Evolutionary conservation across 1,140 invertebrate species (phyloP).

Genomic region (Arctopsyche grandis): DNA sequence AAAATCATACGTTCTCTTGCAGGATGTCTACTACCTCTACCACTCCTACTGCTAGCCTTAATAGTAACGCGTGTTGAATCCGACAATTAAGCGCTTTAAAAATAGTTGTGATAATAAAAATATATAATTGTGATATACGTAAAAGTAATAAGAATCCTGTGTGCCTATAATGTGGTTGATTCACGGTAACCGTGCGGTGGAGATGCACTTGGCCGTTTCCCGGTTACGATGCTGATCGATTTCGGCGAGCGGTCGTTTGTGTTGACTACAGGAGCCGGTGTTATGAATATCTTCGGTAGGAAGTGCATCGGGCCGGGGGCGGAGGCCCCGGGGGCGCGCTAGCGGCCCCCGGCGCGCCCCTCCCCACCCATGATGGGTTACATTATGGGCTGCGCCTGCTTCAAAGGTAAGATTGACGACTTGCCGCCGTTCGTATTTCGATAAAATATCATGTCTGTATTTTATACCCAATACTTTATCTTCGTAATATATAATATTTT

Average conservation of each 20-base stretch:
- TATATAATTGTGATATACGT: neutral
- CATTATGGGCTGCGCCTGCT: constrained; percentile 89
- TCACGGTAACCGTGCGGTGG: neutral
- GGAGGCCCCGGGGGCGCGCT: constrained; percentile 60
- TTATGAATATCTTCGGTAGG: constrained; percentile 56
- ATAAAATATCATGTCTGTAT: neutral
- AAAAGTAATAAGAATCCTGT: neutral
- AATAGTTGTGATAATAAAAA: neutral
- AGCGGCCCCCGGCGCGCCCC: constrained; percentile 58
- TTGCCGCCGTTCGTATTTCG: neutral
- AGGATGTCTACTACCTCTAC: too few species aligned
- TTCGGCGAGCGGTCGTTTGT: constrained; percentile 8
- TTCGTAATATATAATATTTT: neutral
- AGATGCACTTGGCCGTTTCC: neutral
- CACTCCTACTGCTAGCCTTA: too few species aligned
- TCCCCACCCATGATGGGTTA: constrained; percentile 80
- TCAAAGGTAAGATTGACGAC: constrained; percentile 78
- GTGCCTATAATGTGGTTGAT: neutral
- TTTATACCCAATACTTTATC: too few species aligned
- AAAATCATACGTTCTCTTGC: neutral
- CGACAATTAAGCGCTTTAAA: neutral
- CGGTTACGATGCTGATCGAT: constrained; percentile 37
- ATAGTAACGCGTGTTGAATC: too few species aligned
- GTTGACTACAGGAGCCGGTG: constrained; percentile 43
- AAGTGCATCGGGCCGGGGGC: constrained; percentile 58